Base-by-base conservation (phyloP, 23 tunicate genomes). In the Botrylloides violaceus region DNA sequence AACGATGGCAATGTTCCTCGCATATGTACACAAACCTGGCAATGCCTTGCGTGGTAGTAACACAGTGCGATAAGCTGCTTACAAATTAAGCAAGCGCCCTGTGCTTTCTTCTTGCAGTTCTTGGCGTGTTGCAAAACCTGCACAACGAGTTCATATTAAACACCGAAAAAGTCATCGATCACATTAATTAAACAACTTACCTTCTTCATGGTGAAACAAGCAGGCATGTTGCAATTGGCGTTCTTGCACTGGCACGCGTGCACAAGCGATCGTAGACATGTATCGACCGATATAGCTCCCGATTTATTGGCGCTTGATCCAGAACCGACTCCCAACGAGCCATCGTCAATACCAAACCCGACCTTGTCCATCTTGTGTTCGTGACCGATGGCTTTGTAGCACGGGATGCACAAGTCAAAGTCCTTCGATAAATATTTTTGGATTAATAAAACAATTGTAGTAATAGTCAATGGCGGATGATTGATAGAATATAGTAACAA, bases 181-280 rank as follows among this genome's bases (percentile, higher is more conserved):
- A n/a, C 32, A 15, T 23, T 23, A 25, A 28, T 23, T 60, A 35
- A 48, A 20, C 1, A 28, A 24, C 64, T n/a, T 34, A 90, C 97
- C 85, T 90, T 90, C 57, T 90, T 90, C 97, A 90, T 90, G 59
- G 72, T 80, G 7, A 49, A 37, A 37, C 98, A 92, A 32, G 84
- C 80, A 4, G 84, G 83, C 25, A 68, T 79, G 28, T 58, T 58
- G 63, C 98, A 92, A 74, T 92, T 92, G 4, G 98, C 98, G 34
- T 92, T 84, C 58, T 73, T 80, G 80, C 98, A 92, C 76, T 92
- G 92, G 71, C 87, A 80, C 5, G 98, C 92, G 59, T 92, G 98
- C 4, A 81, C 88, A 64, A 92, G 70, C 2, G 92, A 84, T 43
- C 56, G 80, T 38, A 92, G 84, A 50, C 84, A 81, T 20, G 66